These are phyloP conservation scores for Drosophila antonietae DNA, from an alignment of 2,888 invertebrate species.

Conservation along the genomic window DNA sequence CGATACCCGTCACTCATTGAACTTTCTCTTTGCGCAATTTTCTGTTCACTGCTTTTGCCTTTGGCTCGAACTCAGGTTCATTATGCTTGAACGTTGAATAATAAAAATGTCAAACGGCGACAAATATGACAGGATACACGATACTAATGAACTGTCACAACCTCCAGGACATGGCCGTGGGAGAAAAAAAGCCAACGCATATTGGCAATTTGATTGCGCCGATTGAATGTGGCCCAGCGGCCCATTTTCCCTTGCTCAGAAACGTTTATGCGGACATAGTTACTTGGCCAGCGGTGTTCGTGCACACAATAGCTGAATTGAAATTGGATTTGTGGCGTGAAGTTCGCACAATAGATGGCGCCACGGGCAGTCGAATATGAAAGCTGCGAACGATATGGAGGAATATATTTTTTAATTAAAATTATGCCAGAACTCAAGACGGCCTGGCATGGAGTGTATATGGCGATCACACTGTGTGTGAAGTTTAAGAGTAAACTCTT, in stretches of 20 bases:
- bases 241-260: not conserved
- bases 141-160: conserved; percentile 74
- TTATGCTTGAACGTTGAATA: conserved; percentile 44
- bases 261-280: conserved; percentile 6
- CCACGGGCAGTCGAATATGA: conserved; percentile 31
- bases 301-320: conserved; percentile 29
- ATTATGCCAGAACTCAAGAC: conserved; percentile 31
- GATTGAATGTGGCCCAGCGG: conserved; percentile 1
- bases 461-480: conserved; percentile 6
- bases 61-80: conserved; percentile 34
- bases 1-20: conserved; percentile 8
- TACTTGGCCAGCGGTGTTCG: conserved; percentile 11
- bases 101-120: conserved; percentile 69
- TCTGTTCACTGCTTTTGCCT: conserved; percentile 21
- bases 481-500: conserved; percentile 36
- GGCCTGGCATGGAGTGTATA: not conserved
- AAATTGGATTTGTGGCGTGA: conserved; percentile 47
- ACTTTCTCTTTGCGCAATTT: conserved; percentile 20
- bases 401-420: conserved; percentile 58
- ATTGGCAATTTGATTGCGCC: conserved; percentile 40
- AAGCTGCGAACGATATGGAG: conserved; percentile 9
- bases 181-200: conserved; percentile 16
- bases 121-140: conserved; percentile 72
- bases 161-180: conserved; percentile 35
- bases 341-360: conserved; percentile 44